Percentiles rank a stretch among this genome's conserved stretches.
Evolutionary conservation across 2,113 vertebrate genomes (phyloP).

Genomic region (Todiramphus saurophagus): DNA sequence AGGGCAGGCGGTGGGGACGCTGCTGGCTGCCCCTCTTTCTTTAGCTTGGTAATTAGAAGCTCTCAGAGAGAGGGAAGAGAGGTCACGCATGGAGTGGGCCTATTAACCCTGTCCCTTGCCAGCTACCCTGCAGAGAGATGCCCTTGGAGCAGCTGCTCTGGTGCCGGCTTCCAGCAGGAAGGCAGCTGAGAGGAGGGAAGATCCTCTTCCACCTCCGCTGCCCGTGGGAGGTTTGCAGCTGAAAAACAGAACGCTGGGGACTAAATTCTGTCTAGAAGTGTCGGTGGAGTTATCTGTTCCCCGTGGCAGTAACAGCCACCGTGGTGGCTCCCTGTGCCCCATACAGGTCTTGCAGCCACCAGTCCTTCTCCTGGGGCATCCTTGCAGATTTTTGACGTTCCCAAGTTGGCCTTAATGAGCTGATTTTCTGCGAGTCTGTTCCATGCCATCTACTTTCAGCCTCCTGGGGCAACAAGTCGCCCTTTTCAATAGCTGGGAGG

Average conservation of each 20-base stretch:
- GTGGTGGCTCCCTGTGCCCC: not conserved
- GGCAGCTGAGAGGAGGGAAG: not conserved
- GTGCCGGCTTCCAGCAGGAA: not conserved
- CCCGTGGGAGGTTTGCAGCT: not conserved
- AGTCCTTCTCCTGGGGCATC: not conserved
- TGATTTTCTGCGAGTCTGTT: not conserved
- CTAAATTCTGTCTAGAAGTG: not conserved
- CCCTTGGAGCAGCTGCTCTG: slow-evolving; percentile 21
- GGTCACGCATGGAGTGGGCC: slow-evolving; percentile 24
- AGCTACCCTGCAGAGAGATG: slow-evolving; percentile 29
- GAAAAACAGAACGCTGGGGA: not conserved
- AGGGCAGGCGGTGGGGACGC: not conserved
- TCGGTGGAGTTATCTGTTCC: fast-evolving
- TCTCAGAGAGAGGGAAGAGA: slow-evolving; percentile 4
- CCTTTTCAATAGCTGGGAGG: fast-evolving
- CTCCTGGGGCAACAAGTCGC: too few relatives aligned
- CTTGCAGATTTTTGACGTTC: not conserved
- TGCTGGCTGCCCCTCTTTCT: not conserved
- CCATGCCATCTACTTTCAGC: not conserved
- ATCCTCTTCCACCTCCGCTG: not conserved
- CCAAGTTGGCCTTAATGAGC: not conserved
- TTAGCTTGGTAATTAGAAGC: slow-evolving; percentile 34
- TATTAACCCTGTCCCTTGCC: slow-evolving; percentile 43
- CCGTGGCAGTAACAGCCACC: fast-evolving
- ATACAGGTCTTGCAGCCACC: not conserved